Evolutionary conservation across 2,113 vertebrate genomes (phyloP), one percentile per base, ranked within the genome.

Genomic region (Silurus meridionalis): DNA sequence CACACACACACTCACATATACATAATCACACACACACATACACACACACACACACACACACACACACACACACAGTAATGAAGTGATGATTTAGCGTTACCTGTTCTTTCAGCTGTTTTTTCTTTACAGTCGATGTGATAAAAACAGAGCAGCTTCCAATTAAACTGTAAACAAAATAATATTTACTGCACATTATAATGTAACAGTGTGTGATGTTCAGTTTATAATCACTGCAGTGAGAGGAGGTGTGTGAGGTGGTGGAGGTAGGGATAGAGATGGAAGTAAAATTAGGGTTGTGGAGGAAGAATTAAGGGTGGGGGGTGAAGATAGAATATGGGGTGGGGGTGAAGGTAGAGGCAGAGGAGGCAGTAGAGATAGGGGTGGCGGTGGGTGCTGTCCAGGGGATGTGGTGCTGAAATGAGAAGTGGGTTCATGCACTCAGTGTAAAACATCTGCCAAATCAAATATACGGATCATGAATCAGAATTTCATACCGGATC

Each of bases 61-160:
- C 58, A 17, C 58, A 60, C 58, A 60, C 58, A 60, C 58, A 60
- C 58, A 60, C 19, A 21, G 19, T 19, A 67, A 53, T 14, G 5
- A 11, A 48, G 28, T 50, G 37, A n/a, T 60, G 14, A 10, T 61
- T 19, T 23, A 53, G 25, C 60, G 89, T 92, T 88, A 95, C 95
- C 92, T 96, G 95, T 21, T 92, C 89, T 84, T 88, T 89, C 21
- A 96, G 91, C 52, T 87, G 84, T 71, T 61, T 90, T 91, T 94
- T 92, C 90, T 85, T 94, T 13, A 92, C 14, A n/a, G 94, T 87
- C 28, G 95, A 94, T 84, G 94, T 91, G 69, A 93, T 88, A 69
- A 95, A 63, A 11, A 96, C 94, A 50, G 95, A 96, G 55, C 89
- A 90, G 87, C 95, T 96, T 10, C 95, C 95, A 80, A 94, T 87